Evolutionary conservation across 2,113 vertebrate genomes (phyloP), one percentile per base, ranked within the genome.

Genomic region (Centropus unirufus): DNA sequence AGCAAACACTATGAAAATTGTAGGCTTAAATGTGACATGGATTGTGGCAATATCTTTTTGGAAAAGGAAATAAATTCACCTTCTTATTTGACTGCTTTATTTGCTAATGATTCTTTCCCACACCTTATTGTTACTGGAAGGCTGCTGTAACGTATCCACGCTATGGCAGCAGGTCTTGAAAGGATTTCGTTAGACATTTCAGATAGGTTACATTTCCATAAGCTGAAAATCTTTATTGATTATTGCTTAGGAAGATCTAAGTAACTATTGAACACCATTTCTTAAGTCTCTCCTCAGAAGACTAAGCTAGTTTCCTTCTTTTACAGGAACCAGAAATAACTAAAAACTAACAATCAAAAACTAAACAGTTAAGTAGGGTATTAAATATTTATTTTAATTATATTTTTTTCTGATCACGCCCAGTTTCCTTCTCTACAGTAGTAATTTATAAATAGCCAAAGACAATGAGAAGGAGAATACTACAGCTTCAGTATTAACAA

Each of bases 171-270:
- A 82, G 52, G 19, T n/a, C 69, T 90, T 74, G 30, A 79, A 67
- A 91, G 11, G 11, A 63, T 90, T 89, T 39, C 27, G 23, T 89
- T 75, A 83, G 51, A 87, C 17, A 73, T 67, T 93, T 89, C 64
- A 91, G 57, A 51, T 5, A 91, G 20, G 24, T 51, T 92, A 19
- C 40, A 59, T 49, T 32, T 90, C 72, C 32, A 74, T 36, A 88
- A 84, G 29, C 66, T 90, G 46, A 29, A 92, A 87, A 85, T 87
- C 76, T 73, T 87, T 77, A 83, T 86, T 89, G 81, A 91, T 83
- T 80, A 77, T 36, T 91, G 44, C 44, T 85, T 73, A 83, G n/a
- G 51, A 91, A 94, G 77, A 75, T 68, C 64, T 77, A 93, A 93
- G 51, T 44, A 62, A 49, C 52, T 70, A 78, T 19, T 83, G 55